These are phyloP conservation scores for Odontesthes bonariensis DNA, from an alignment of 2,113 vertebrate species.

Conservation along the genomic window DNA sequence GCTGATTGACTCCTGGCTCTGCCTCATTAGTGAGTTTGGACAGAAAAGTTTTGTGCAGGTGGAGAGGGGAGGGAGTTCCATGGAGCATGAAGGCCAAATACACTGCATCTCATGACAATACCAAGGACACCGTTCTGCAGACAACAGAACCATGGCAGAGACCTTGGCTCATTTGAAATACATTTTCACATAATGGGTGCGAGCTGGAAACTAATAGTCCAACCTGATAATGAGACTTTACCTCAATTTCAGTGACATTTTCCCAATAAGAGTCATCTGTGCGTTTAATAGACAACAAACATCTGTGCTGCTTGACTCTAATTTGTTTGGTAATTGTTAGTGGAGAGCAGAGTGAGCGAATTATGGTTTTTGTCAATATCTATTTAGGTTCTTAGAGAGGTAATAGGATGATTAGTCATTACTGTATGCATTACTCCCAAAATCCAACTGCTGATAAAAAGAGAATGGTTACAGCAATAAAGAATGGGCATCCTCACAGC, in stretches of 20 bases:
- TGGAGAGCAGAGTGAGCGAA: slow-evolving; percentile 48
- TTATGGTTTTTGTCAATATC: slow-evolving; percentile 69
- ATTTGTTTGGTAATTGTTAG: slow-evolving; percentile 74
- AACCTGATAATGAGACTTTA: slow-evolving; percentile 76
- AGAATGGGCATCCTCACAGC: background rate
- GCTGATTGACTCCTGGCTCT: slow-evolving; percentile 56
- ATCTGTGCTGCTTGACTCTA: slow-evolving; percentile 57
- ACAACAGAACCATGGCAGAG: slow-evolving; percentile 27
- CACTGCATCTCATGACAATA: slow-evolving; percentile 45
- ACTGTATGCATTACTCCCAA: slow-evolving; percentile 18
- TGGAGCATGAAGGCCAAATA: slow-evolving; percentile 65
- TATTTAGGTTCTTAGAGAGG: slow-evolving; percentile 67
- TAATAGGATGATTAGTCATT: slow-evolving; percentile 62
- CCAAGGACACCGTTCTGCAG: slow-evolving; percentile 59
- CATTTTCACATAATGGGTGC: slow-evolving; percentile 54
- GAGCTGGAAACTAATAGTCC: slow-evolving; percentile 67
- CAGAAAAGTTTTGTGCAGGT: slow-evolving; percentile 37
- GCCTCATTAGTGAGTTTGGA: slow-evolving; percentile 63
- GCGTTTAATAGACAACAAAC: slow-evolving; percentile 74
- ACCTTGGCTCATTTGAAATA: slow-evolving; percentile 53
- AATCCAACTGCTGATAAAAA: slow-evolving; percentile 35
- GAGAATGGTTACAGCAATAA: background rate
- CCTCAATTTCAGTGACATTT: slow-evolving; percentile 68
- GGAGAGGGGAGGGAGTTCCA: slow-evolving; percentile 31
- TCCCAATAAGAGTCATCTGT: slow-evolving; percentile 73